Conservation (phyloP, 37 sponge, comb jelly and placozoan species). For the Ephydatia muelleri region DNA sequence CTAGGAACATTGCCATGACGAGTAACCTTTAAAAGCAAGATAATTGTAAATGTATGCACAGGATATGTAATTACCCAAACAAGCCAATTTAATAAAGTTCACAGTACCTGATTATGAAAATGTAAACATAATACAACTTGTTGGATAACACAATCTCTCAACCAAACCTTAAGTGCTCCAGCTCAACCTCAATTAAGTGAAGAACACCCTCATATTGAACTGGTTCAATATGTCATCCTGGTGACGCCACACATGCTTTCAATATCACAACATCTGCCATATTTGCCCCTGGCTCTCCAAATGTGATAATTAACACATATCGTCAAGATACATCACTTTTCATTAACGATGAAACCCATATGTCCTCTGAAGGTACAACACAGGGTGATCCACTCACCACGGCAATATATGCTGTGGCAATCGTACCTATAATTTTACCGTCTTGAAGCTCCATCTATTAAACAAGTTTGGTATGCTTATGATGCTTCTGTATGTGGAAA, state of each 20-base stretch:
- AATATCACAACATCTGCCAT: too few species aligned
- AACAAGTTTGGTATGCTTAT: constrained; percentile 6
- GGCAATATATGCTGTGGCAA: neutral
- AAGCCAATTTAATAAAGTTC: too few species aligned
- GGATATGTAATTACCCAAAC: too few species aligned
- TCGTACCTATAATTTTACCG: neutral
- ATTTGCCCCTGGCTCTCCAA: neutral
- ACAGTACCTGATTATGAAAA: too few species aligned
- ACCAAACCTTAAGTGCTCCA: neutral
- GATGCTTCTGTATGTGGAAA: too few species aligned
- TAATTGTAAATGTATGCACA: too few species aligned
- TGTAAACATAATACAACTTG: too few species aligned
- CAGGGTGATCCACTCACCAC: neutral
- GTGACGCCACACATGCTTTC: neutral
- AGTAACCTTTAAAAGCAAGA: too few species aligned
- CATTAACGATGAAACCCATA: neutral
- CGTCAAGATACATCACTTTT: neutral
- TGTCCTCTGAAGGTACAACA: neutral
- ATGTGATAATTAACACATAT: neutral
- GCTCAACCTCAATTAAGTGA: neutral
- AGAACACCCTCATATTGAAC: neutral
- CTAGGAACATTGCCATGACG: too few species aligned
- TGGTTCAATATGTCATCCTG: neutral
- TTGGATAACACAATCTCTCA: neutral
- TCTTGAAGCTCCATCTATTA: neutral